Evolutionary conservation across 2,113 vertebrate genomes (phyloP).

Genomic region (Peromyscus maniculatus): DNA sequence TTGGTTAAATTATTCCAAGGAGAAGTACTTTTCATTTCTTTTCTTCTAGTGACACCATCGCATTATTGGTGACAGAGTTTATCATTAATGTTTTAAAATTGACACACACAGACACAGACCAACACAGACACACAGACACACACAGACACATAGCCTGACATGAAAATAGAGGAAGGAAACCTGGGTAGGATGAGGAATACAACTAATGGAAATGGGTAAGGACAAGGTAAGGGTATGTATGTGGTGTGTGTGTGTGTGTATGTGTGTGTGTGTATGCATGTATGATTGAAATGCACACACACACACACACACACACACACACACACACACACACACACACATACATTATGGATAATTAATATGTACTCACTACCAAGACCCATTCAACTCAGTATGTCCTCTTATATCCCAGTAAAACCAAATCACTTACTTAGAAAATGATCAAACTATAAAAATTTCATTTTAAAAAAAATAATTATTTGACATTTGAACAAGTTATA

Average conservation of each 20-base stretch:
- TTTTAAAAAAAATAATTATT: not conserved
- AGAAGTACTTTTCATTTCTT: not conserved
- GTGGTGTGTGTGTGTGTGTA: no score
- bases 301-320: no score
- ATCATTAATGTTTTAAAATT: not conserved
- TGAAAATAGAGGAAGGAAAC: not conserved
- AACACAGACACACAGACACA: no score
- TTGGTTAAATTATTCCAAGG: not conserved
- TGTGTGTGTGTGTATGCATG: no score
- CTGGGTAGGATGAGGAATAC: no score
- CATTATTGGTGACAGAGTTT: not conserved
- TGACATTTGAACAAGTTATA: not conserved
- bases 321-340: no score
- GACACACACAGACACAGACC: not conserved
- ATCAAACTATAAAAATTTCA: not conserved
- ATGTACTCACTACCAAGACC: not conserved
- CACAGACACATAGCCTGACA: not conserved
- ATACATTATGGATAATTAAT: not conserved
- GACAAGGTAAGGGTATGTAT: not conserved
- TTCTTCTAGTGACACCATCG: not conserved
- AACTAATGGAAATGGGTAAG: not conserved
- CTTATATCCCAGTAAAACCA: not conserved
- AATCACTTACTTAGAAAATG: not conserved
- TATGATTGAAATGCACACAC: not conserved
- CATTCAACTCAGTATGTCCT: not conserved